Percentiles rank a stretch among this genome's conserved stretches.
phyloP scores from a whole-genome alignment of 2,113 vertebrate genomes.

The Dipodomys ordii region DNA sequence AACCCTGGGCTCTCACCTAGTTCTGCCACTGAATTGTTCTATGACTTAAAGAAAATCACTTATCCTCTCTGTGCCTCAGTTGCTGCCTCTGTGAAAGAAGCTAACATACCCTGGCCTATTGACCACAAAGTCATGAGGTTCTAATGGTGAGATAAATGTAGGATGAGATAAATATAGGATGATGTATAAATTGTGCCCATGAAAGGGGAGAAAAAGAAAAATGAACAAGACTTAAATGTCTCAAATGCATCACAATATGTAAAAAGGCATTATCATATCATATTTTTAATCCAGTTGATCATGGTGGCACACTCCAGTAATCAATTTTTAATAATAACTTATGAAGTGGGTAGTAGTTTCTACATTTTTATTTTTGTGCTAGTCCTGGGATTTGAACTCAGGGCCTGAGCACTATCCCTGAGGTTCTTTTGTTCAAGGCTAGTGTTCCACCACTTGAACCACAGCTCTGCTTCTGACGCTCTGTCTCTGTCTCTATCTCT shows the following conservation, averaged over 20 bases:
- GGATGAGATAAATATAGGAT: neutral
- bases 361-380: too few relatives aligned
- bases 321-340: neutral
- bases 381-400: too few relatives aligned
- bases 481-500: too few relatives aligned
- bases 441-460: too few relatives aligned
- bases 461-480: too few relatives aligned
- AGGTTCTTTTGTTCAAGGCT: too few relatives aligned
- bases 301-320: too few relatives aligned
- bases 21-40: slow-evolving; percentile 38
- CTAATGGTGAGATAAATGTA: neutral
- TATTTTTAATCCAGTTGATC: neutral
- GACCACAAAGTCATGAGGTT: neutral
- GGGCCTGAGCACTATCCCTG: too few relatives aligned
- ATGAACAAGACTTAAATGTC: neutral
- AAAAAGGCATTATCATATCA: neutral
- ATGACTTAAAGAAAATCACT: slow-evolving; percentile 41
- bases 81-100: neutral
- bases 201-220: neutral
- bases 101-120: neutral
- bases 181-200: neutral
- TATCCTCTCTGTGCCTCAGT: neutral
- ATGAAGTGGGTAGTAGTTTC: neutral
- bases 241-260: neutral
- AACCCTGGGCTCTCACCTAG: neutral